These are phyloP conservation scores for Lasioglossum marginatum DNA, from an alignment of 2,888 invertebrate species.

Conservation along the genomic window DNA sequence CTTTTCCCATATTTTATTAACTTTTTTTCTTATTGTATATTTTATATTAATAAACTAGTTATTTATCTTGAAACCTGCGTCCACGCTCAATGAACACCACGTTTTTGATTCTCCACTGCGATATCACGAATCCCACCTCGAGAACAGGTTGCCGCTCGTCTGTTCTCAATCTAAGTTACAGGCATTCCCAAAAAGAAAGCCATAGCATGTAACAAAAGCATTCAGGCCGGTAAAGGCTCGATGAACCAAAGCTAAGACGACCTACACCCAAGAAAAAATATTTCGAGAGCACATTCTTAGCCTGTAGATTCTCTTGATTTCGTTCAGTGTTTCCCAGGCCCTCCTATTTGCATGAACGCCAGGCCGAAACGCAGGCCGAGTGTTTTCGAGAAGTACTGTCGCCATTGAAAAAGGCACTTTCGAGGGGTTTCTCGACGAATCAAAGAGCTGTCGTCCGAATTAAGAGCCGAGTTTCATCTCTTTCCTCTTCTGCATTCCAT, in stretches of 20 bases:
- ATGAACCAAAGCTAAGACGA: background rate
- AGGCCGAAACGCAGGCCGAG: background rate
- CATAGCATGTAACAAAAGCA: too few relatives aligned
- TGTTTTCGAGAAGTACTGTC: constrained; percentile 3
- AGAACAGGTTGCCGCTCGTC: too few relatives aligned
- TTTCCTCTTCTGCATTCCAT: constrained; percentile 33
- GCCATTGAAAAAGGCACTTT: constrained; percentile 14
- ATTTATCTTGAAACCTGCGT: too few relatives aligned
- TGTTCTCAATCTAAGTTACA: too few relatives aligned
- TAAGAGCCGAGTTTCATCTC: constrained; percentile 26
- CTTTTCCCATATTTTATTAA: too few relatives aligned
- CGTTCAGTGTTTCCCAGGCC: background rate
- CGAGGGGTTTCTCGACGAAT: constrained; percentile 28
- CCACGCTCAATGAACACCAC: too few relatives aligned
- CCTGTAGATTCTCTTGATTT: background rate
- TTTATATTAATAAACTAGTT: too few relatives aligned
- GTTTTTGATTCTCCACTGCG: too few relatives aligned
- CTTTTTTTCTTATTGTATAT: too few relatives aligned
- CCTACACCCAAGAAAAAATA: background rate
- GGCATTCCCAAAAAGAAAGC: too few relatives aligned
- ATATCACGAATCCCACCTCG: too few relatives aligned
- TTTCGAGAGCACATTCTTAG: background rate
- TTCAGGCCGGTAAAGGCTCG: background rate
- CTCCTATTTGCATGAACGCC: background rate
- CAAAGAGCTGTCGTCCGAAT: constrained; percentile 34